phyloP scores from a whole-genome alignment of 2,113 vertebrate genomes.

The Podocnemis expansa region DNA sequence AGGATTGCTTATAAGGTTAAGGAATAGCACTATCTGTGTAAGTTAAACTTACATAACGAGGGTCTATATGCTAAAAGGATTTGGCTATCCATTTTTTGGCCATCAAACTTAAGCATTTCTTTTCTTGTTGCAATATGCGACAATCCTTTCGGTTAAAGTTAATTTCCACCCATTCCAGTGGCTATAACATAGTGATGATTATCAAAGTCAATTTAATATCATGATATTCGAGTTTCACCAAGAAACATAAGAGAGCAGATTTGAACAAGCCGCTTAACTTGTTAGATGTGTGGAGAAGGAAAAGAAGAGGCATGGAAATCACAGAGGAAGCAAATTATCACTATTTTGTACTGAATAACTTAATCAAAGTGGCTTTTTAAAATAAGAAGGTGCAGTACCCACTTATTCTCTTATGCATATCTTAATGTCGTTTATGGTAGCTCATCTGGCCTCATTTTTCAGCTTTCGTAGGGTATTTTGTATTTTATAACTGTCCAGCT shows the following conservation, averaged over 20 bases:
- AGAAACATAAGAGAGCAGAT: not conserved
- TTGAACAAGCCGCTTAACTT: fast-evolving
- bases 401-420: not conserved
- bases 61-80: not conserved
- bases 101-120: not conserved
- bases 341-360: not conserved
- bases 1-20: constrained; percentile 49
- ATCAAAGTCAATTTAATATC: not conserved
- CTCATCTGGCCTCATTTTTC: not conserved
- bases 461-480: not conserved
- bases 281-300: not conserved
- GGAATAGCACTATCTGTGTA: constrained; percentile 7
- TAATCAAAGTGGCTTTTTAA: not conserved
- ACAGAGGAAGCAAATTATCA: not conserved
- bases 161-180: not conserved
- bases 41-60: constrained; percentile 30
- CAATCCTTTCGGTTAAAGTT: not conserved
- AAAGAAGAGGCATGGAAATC: not conserved
- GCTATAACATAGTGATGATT: not conserved
- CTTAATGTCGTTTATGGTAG: not conserved
- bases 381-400: not conserved
- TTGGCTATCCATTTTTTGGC: constrained; percentile 35
- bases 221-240: not conserved
- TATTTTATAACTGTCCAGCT: not conserved
- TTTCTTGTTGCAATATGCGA: not conserved